These are phyloP conservation scores for Dendrolimus punctatus DNA, from an alignment of 1,140 invertebrate genomes.

Conservation along the genomic window DNA sequence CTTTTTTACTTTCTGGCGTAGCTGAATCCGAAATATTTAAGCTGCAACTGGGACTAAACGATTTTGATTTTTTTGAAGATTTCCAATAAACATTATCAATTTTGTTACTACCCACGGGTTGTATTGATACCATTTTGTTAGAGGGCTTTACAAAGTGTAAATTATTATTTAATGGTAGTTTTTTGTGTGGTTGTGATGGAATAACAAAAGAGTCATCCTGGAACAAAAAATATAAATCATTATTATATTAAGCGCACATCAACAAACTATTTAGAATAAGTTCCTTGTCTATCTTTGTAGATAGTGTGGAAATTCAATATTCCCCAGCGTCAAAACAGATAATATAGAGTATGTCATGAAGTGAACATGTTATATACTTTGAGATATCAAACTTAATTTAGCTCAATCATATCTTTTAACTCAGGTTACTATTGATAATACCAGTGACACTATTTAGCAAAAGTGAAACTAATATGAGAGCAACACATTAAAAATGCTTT, in stretches of 20 bases:
- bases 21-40: neutral
- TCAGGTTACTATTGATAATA: too few species aligned
- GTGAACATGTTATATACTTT: too few species aligned
- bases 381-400: too few species aligned
- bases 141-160: slow-evolving; percentile 35
- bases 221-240: slow-evolving; percentile 14
- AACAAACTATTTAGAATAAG: too few species aligned
- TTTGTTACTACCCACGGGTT: slow-evolving; percentile 36
- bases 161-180: slow-evolving; percentile 21
- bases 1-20: slow-evolving; percentile 2
- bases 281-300: too few species aligned
- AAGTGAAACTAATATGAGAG: too few species aligned
- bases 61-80: slow-evolving; percentile 43
- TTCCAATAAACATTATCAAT: slow-evolving; percentile 47
- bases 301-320: too few species aligned
- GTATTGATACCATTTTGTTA: slow-evolving; percentile 30
- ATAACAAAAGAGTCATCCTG: slow-evolving; percentile 55
- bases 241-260: neutral
- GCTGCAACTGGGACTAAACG: slow-evolving; percentile 22
- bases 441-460: too few species aligned
- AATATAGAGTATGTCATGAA: too few species aligned
- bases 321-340: too few species aligned
- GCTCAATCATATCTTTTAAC: too few species aligned
- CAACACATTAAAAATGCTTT: too few species aligned
- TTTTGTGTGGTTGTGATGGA: slow-evolving; percentile 33